A percentile compares a stretch with the other conserved stretches of the same genome.
phyloP scores from a whole-genome alignment of 1,140 invertebrate genomes.

The Drosophila chauvacae region DNA sequence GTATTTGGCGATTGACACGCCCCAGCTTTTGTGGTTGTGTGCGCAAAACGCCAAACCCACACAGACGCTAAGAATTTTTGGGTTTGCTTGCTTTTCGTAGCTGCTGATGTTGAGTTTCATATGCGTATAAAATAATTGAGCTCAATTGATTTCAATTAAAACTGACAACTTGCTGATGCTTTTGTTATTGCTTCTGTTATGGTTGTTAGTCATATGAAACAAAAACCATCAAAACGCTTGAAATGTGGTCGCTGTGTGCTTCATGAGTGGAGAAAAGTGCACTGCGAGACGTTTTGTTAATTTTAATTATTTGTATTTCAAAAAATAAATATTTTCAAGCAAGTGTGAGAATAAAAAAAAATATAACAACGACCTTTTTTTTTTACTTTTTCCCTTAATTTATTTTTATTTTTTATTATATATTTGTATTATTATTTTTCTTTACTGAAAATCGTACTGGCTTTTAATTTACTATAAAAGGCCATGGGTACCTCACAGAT shows the following conservation, averaged over 20 bases:
- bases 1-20: slow-evolving; percentile 48
- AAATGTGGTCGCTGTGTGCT: slow-evolving; percentile 34
- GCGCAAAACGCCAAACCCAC: slow-evolving; percentile 61
- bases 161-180: slow-evolving; percentile 68
- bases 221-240: slow-evolving; percentile 49
- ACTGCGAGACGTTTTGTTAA: neutral
- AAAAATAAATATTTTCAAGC: neutral
- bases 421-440: no score
- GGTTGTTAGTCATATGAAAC: slow-evolving; percentile 56
- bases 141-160: slow-evolving; percentile 82
- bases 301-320: no score
- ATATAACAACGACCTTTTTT: no score
- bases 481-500: no score
- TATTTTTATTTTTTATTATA: no score
- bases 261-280: slow-evolving; percentile 17
- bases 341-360: neutral
- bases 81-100: slow-evolving; percentile 26
- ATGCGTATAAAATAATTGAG: slow-evolving; percentile 81
- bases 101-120: slow-evolving; percentile 69
- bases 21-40: slow-evolving; percentile 39
- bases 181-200: slow-evolving; percentile 45
- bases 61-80: slow-evolving; percentile 34
- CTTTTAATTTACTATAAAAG: neutral
- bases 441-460: no score
- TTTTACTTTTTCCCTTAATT: no score